Percentiles rank a stretch among this genome's conserved stretches.
phyloP scores from a whole-genome alignment of 2,888 invertebrate species.

The Thymelicus lineola region DNA sequence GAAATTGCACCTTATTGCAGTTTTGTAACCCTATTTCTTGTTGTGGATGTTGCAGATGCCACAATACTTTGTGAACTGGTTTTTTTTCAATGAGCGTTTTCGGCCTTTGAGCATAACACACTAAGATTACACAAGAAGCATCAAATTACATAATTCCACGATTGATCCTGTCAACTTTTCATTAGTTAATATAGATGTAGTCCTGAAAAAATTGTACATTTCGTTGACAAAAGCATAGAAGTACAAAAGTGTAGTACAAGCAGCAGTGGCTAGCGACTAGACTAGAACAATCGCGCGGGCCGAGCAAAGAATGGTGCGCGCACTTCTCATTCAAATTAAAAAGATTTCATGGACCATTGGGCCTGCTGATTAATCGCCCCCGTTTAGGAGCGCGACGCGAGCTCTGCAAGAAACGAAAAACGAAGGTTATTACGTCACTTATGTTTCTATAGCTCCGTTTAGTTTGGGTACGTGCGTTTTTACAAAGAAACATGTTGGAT shows the following conservation, averaged over 20 bases:
- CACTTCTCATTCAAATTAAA: slow-evolving; percentile 64
- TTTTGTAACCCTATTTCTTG: no score
- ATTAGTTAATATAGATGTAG: no score
- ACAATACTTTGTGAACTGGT: no score
- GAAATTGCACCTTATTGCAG: no score
- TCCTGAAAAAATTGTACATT: not conserved
- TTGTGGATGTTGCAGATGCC: no score
- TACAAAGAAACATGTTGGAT: not conserved
- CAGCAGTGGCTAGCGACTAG: not conserved
- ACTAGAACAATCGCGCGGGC: slow-evolving; percentile 33
- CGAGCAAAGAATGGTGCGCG: slow-evolving; percentile 35
- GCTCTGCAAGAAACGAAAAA: not conserved
- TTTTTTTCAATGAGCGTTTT: no score
- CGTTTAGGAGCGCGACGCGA: slow-evolving; percentile 28
- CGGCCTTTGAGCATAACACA: no score
- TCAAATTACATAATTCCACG: no score
- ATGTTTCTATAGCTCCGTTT: not conserved
- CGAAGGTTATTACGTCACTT: not conserved
- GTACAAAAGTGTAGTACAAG: slow-evolving; percentile 8
- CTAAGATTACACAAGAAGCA: no score
- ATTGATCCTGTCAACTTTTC: no score
- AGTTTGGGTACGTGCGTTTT: not conserved
- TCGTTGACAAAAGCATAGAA: not conserved
- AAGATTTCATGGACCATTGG: slow-evolving; percentile 66
- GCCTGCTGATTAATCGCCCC: slow-evolving; percentile 57